Evolutionary conservation across 1,140 invertebrate genomes (phyloP).

Genomic region (Aricia agestis): DNA sequence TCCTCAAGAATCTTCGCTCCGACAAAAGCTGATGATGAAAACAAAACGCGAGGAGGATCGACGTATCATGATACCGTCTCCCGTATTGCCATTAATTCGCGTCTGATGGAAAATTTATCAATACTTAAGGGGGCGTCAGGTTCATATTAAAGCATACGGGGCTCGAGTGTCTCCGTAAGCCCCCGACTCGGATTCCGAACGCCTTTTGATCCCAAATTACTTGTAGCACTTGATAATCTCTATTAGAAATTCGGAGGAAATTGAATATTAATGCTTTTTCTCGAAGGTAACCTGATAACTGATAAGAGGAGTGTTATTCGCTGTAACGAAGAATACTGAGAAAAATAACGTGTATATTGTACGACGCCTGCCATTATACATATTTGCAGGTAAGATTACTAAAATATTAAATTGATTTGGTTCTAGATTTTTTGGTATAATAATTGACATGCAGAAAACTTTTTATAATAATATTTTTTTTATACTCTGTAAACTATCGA

Average conservation of each 20-base stretch:
- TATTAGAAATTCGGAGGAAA: neutral
- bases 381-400: no score
- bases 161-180: neutral
- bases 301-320: neutral
- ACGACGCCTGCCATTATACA: no score
- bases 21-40: no score
- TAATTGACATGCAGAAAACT: no score
- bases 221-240: constrained; percentile 1
- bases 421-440: no score
- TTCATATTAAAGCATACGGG: neutral
- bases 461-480: no score
- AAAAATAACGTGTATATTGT: neutral
- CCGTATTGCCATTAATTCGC: neutral
- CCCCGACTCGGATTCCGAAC: neutral
- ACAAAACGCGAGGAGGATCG: no score
- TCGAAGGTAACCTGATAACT: neutral
- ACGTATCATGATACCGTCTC: neutral
- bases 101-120: constrained; percentile 3
- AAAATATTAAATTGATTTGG: no score
- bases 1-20: no score
- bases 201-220: constrained; percentile 2
- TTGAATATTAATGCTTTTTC: neutral
- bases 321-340: neutral
- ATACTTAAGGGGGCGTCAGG: neutral
- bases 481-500: no score